Evolutionary conservation across 92 coral and sea anemone species (phyloP), one percentile per base, ranked within the genome.

Genomic region (Galaxea fascicularis): DNA sequence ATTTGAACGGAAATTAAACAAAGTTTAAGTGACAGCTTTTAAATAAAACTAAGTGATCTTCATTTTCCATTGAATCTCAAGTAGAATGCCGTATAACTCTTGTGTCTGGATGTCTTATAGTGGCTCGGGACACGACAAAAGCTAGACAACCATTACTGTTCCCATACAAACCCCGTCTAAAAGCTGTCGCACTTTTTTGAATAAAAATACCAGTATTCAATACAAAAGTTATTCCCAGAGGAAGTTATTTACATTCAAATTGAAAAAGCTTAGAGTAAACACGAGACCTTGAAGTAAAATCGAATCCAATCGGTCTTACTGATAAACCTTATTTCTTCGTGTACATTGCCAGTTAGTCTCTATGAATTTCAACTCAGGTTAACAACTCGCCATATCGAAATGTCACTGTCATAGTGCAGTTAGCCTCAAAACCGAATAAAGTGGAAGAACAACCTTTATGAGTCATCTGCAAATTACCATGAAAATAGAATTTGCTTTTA

Each of bases 161-260:
- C 17, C 22, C 21, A 71, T 79, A 83, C 63, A 83, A 71, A 28
- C 12, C 26, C n/a, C 47, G 51, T 47, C 87, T 74, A 63, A 74
- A 74, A 74, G 82, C 82, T 83, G 82, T 83, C 87, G 53, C 51
- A 56, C 62, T 57, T 83, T 63, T 72, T 59, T 51, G 29, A 83
- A 41, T 27, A 26, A 58, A 73, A 62, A 71, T 39, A 39, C 41
- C 9, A 22, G 15, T 44, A 17, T 67, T 28, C 65, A 65, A 82
- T 82, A 8, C 56, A 10, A 71, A 59, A 70, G 68, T 73, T 70
- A 70, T 82, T n/a, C 86, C 77, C 86, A 70, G 70, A 82, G 78
- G 86, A 82, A 82, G 22, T 63, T 70, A 71, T 82, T 82, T 70
- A 52, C 41, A 82, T 71, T 70, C 35, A 82, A 69, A 56, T 35